phyloP scores from a whole-genome alignment of 2,113 vertebrate genomes.

The Hippocampus mohnikei region DNA sequence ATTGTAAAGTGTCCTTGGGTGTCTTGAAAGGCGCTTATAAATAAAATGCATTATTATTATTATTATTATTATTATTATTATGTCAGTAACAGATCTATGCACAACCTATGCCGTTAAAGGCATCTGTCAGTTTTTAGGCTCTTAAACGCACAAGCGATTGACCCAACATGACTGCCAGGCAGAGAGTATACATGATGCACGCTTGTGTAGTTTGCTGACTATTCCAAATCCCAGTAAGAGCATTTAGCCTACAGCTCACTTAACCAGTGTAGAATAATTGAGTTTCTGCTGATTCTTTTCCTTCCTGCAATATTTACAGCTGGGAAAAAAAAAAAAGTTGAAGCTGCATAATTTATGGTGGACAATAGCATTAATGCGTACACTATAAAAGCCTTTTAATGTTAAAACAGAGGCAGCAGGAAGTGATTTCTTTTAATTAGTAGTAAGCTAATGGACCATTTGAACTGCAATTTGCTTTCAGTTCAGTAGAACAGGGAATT shows the following conservation, averaged over 20 bases:
- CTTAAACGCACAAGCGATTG: not conserved
- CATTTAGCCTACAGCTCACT: constrained; percentile 1
- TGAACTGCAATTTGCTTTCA: constrained; percentile 8
- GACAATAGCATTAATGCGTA: not conserved
- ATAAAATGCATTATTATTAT: no score
- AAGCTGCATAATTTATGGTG: constrained; percentile 8
- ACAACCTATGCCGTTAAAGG: not conserved
- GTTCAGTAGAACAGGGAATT: not conserved
- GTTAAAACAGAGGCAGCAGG: constrained; percentile 4
- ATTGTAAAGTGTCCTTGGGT: no score
- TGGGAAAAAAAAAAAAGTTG: not conserved
- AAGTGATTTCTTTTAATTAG: constrained; percentile 10
- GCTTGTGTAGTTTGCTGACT: constrained; percentile 1
- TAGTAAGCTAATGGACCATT: not conserved
- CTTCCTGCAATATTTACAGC: constrained; percentile 7
- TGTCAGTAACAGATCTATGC: no score
- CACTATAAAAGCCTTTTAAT: constrained; percentile 7
- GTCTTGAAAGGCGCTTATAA: no score
- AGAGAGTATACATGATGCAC: not conserved
- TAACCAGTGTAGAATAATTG: constrained; percentile 3
- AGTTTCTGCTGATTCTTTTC: constrained; percentile 6
- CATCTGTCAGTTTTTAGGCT: not conserved
- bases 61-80: no score
- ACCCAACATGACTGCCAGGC: not conserved
- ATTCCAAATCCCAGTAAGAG: not conserved